phyloP scores from a whole-genome alignment of 2,888 invertebrate genomes.

The Phymatocera aterrima region DNA sequence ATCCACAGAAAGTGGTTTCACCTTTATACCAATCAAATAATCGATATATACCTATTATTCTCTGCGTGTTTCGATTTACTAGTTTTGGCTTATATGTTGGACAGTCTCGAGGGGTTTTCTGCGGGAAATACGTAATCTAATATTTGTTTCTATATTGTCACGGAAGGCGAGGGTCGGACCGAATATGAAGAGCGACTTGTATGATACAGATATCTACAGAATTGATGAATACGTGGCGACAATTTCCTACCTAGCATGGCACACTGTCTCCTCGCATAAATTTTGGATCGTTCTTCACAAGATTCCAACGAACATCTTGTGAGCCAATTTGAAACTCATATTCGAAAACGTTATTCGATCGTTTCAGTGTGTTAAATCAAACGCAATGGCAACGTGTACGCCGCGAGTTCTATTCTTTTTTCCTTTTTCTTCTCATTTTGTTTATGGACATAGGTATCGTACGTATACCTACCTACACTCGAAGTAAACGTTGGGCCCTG shows the following conservation, averaged over 20 bases:
- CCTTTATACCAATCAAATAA: conserved; percentile 16
- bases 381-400: no score
- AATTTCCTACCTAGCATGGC: background rate
- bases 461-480: background rate
- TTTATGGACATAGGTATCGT: background rate
- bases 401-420: conserved; percentile 10
- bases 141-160: conserved; percentile 8
- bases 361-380: no score
- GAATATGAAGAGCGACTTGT: background rate
- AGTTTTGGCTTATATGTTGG: background rate
- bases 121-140: background rate
- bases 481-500: conserved; percentile 19
- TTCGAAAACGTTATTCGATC: no score
- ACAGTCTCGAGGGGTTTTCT: background rate
- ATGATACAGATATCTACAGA: background rate
- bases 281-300: no score
- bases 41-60: background rate
- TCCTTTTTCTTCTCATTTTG: background rate
- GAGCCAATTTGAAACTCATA: no score
- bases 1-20: background rate
- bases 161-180: background rate
- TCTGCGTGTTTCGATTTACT: conserved; percentile 10
- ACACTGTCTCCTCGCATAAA: no score
- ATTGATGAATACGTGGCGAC: background rate
- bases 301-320: no score